A percentile compares a stretch with the other conserved stretches of the same genome.
Conservation (phyloP, 2,797 vertebrate species). For the Platyrinchus mystaceus region DNA sequence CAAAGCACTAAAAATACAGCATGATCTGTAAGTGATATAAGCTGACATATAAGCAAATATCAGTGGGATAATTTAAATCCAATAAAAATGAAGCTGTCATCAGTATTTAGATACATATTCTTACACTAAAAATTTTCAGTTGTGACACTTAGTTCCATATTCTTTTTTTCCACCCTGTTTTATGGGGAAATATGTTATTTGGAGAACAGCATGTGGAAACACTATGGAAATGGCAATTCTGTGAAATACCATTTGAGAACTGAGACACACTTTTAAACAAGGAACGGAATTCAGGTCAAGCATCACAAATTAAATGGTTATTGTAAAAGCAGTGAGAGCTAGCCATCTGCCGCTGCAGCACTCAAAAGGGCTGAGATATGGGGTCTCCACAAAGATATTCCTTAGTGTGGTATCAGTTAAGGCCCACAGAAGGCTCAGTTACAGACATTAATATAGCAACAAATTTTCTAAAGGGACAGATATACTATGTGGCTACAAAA, state of each 20-base stretch:
- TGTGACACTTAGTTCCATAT: conserved; percentile 31
- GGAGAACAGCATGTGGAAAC: conserved; percentile 53
- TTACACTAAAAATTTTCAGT: conserved; percentile 27
- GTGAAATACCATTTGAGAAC: conserved; percentile 62
- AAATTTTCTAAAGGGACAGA: not conserved
- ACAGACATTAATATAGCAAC: not conserved
- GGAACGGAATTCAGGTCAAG: conserved; percentile 71
- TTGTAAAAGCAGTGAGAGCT: conserved; percentile 68
- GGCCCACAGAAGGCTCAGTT: not conserved
- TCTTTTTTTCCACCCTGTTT: conserved; percentile 47
- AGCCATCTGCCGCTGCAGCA: conserved; percentile 62
- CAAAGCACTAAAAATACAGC: conserved; percentile 32
- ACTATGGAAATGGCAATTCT: conserved; percentile 58
- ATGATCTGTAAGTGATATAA: conserved; percentile 17
- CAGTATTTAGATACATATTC: not conserved
- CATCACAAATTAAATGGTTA: conserved; percentile 72
- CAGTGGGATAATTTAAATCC: not conserved
- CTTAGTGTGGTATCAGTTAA: not conserved
- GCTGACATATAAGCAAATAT: conserved; percentile 17
- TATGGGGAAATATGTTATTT: conserved; percentile 45
- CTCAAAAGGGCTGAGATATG: conserved; percentile 46
- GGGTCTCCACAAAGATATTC: not conserved
- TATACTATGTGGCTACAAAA: not conserved
- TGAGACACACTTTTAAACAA: conserved; percentile 64
- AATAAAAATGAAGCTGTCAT: conserved; percentile 3